phyloP scores from a whole-genome alignment of 1,140 invertebrate genomes.

The Brachionus rubens region DNA sequence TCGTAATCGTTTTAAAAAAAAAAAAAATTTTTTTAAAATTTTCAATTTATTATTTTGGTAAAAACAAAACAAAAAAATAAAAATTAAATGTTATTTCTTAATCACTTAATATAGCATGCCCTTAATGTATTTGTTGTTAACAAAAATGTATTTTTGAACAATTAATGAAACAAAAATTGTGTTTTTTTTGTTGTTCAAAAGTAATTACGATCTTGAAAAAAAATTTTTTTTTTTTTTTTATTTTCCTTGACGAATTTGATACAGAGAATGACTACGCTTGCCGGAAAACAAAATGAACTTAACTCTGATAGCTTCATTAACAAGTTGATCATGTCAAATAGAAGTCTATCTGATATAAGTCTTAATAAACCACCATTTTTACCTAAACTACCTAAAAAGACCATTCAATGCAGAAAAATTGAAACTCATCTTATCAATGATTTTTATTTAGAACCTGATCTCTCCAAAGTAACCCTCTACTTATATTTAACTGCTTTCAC shows the following conservation, averaged over 20 bases:
- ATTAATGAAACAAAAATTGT: too few relatives aligned
- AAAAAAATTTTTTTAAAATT: neutral
- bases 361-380: slow-evolving; percentile 32
- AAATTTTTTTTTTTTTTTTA: too few relatives aligned
- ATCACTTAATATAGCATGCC: slow-evolving; percentile 6
- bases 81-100: slow-evolving; percentile 15
- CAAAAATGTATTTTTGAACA: too few relatives aligned
- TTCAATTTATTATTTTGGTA: neutral
- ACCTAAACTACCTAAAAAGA: slow-evolving; percentile 35
- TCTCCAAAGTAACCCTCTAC: slow-evolving; percentile 24
- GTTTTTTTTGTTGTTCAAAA: too few relatives aligned
- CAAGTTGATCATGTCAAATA: too few relatives aligned
- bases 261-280: too few relatives aligned
- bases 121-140: slow-evolving; percentile 9
- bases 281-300: neutral
- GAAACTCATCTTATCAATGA: slow-evolving; percentile 24
- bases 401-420: neutral
- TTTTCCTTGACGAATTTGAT: too few relatives aligned
- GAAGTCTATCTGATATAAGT: neutral
- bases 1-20: slow-evolving; percentile 10
- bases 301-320: slow-evolving; percentile 23
- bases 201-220: too few relatives aligned
- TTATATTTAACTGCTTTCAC: too few relatives aligned
- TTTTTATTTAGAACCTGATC: neutral
- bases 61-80: neutral